These are phyloP conservation scores for Allenopithecus nigroviridis DNA, from an alignment of 2,797 vertebrate genomes.

Conservation along the genomic window DNA sequence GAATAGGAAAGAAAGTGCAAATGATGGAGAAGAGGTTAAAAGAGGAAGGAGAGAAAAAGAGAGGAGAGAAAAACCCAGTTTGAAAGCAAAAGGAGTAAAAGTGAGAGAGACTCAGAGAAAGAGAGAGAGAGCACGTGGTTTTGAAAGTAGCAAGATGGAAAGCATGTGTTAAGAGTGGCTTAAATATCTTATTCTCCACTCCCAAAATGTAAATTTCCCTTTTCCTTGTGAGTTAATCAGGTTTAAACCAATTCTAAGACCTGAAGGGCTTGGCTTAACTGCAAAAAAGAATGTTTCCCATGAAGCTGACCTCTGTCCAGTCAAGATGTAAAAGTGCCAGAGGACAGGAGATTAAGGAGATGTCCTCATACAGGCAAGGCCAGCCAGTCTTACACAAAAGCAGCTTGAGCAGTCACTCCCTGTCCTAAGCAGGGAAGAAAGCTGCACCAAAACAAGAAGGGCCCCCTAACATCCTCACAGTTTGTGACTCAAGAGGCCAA, in stretches of 20 bases:
- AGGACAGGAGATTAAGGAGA: conserved; percentile 31
- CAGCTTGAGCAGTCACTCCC: neutral
- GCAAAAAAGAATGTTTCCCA: conserved; percentile 21
- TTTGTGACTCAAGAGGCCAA: neutral
- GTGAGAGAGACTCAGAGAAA: neutral
- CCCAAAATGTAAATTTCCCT: conserved; percentile 48
- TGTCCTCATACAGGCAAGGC: neutral
- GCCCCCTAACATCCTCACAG: fast-evolving
- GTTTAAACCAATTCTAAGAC: conserved; percentile 54
- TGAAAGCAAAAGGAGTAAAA: neutral
- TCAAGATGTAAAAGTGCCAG: neutral
- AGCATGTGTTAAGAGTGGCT: neutral
- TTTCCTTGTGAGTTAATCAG: conserved; percentile 60
- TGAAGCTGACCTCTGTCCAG: conserved; percentile 53
- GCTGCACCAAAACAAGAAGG: neutral
- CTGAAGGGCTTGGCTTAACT: conserved; percentile 57
- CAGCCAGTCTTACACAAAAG: neutral
- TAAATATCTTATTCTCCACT: conserved; percentile 53
- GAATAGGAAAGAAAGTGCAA: neutral
- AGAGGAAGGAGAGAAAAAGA: neutral
- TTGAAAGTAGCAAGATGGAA: conserved; percentile 11
- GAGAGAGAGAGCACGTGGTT: neutral
- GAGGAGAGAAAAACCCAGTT: neutral
- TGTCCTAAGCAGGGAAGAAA: neutral
- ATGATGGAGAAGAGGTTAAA: neutral